These are phyloP conservation scores for Drosophila seguyi DNA, from an alignment of 1,140 invertebrate species.

Conservation along the genomic window DNA sequence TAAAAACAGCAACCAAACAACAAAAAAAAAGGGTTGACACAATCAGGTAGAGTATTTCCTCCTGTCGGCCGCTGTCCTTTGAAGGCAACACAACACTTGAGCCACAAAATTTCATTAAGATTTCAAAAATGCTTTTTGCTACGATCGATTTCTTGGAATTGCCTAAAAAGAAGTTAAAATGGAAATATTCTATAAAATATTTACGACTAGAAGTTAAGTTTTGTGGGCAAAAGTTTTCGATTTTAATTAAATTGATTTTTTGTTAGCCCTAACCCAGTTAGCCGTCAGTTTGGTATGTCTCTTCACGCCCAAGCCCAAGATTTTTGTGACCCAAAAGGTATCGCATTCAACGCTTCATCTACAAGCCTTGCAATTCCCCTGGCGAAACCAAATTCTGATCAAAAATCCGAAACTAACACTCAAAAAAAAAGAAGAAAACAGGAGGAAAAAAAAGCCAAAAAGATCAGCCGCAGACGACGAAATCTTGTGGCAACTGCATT, in stretches of 20 bases:
- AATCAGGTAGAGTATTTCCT: constrained; percentile 72
- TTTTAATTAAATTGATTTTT: background rate
- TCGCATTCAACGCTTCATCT: constrained; percentile 80
- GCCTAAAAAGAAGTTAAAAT: constrained; percentile 32
- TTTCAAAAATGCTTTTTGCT: constrained; percentile 62
- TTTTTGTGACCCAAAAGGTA: constrained; percentile 59
- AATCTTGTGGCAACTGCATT: constrained; percentile 72
- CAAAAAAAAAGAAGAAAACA: too few species aligned
- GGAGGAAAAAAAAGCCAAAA: constrained; percentile 17
- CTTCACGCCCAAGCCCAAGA: constrained; percentile 53
- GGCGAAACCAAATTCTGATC: constrained; percentile 66
- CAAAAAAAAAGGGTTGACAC: constrained; percentile 74
- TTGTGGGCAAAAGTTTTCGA: constrained; percentile 16
- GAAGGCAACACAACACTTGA: constrained; percentile 68
- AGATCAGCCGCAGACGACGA: constrained; percentile 56
- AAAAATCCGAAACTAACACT: constrained; percentile 55
- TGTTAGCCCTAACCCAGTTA: constrained; percentile 1
- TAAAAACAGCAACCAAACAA: background rate
- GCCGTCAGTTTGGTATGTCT: constrained; percentile 70
- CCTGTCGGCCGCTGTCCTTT: constrained; percentile 75
- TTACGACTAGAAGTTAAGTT: constrained; percentile 36
- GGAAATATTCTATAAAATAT: constrained; percentile 25
- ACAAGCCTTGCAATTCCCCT: constrained; percentile 58
- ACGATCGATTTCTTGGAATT: constrained; percentile 32
- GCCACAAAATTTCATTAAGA: constrained; percentile 58